Evolutionary conservation across 2,888 invertebrate genomes (phyloP).

Genomic region (Orchesellides sinensis): DNA sequence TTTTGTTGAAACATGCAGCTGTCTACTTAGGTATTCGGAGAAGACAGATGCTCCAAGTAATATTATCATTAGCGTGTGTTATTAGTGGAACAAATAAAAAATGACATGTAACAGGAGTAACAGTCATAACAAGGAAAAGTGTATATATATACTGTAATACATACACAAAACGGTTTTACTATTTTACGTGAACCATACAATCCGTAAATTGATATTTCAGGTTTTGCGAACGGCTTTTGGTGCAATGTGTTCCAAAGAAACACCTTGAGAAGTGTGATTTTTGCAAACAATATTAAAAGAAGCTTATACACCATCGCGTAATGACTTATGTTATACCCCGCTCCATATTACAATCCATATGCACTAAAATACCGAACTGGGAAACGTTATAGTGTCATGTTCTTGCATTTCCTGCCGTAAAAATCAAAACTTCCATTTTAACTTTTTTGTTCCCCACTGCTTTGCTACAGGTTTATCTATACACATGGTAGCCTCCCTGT

Average conservation of each 20-base stretch:
- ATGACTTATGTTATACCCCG: slow-evolving; percentile 55
- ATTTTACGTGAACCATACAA: too few relatives aligned
- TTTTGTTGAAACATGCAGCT: slow-evolving; percentile 12
- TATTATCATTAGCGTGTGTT: slow-evolving; percentile 23
- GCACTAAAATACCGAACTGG: too few relatives aligned
- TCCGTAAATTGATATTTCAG: too few relatives aligned
- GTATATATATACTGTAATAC: too few relatives aligned
- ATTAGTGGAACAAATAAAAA: slow-evolving; percentile 42
- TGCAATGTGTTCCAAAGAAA: slow-evolving; percentile 7
- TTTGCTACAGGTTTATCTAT: slow-evolving; percentile 27
- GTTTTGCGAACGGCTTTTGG: too few relatives aligned
- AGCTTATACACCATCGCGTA: too few relatives aligned
- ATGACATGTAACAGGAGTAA: slow-evolving; percentile 11
- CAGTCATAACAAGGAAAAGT: neutral
- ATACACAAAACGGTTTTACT: too few relatives aligned
- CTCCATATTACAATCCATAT: too few relatives aligned
- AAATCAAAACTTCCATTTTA: slow-evolving; percentile 42
- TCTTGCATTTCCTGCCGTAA: slow-evolving; percentile 55
- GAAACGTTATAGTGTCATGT: too few relatives aligned
- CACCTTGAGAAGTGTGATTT: slow-evolving; percentile 51
- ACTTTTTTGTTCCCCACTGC: slow-evolving; percentile 22
- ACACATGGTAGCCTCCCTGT: slow-evolving; percentile 42
- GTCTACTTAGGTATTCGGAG: slow-evolving; percentile 6
- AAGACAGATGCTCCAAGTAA: slow-evolving; percentile 5
- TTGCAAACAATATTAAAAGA: too few relatives aligned